A percentile compares a stretch with the other conserved stretches of the same genome.
Evolutionary conservation across 2,113 vertebrate species (phyloP).

Genomic region (Pseudopodoces humilis): DNA sequence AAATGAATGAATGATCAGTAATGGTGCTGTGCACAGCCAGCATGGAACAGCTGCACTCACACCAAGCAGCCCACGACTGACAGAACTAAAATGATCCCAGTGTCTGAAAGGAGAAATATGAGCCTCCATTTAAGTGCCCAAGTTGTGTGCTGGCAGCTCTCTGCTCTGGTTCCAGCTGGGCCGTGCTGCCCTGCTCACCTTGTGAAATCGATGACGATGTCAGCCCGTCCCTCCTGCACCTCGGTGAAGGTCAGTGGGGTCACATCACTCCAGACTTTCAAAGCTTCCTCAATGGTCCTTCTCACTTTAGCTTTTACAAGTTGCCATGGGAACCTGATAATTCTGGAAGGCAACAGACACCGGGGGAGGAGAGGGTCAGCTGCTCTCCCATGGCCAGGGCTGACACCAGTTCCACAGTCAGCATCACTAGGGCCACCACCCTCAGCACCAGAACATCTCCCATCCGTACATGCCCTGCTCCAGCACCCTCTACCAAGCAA

Average conservation of each 20-base stretch:
- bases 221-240: slow-evolving; percentile 81
- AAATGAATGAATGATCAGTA: neutral
- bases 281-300: slow-evolving; percentile 82
- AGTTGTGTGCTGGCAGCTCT: neutral
- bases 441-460: neutral
- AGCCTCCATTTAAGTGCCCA: neutral
- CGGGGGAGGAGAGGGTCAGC: neutral
- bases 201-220: slow-evolving; percentile 88
- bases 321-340: slow-evolving; percentile 87
- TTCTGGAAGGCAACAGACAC: slow-evolving; percentile 61
- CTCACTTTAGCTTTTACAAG: slow-evolving; percentile 82
- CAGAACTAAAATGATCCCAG: neutral
- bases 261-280: slow-evolving; percentile 90
- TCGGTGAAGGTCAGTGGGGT: slow-evolving; percentile 90
- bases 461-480: neutral
- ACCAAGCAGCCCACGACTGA: neutral
- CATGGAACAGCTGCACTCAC: neutral
- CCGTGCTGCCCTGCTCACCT: slow-evolving; percentile 47
- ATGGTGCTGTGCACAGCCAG: neutral
- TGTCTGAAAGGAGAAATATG: neutral
- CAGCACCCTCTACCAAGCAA: neutral
- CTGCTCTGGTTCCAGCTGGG: neutral
- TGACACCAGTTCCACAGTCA: neutral
- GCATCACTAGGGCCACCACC: neutral
- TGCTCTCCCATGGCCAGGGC: neutral